Percentiles rank a stretch among this genome's conserved stretches.
Conservation (phyloP, 2,113 vertebrate species). For the Athene cunicularia region DNA sequence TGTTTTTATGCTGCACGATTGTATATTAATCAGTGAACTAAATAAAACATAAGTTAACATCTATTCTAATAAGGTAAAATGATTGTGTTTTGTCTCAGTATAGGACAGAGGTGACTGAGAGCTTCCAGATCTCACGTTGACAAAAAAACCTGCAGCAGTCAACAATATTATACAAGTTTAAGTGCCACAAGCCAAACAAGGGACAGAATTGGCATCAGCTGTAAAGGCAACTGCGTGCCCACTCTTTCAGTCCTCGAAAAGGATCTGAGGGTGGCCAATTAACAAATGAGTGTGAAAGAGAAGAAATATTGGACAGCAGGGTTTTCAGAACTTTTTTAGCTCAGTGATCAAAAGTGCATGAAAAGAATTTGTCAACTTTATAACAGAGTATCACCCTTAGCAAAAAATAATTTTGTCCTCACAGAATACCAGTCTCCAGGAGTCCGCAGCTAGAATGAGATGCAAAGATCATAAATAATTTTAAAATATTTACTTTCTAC, state of each 20-base stretch:
- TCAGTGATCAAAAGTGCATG: neutral
- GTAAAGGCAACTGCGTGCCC: neutral
- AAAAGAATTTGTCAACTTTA: neutral
- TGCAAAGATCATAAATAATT: neutral
- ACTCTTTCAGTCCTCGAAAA: neutral
- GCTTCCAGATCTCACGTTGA: neutral
- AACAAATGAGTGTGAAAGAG: slow-evolving; percentile 7
- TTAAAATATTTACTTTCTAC: neutral
- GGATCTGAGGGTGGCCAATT: slow-evolving; percentile 11
- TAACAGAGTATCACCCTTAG: neutral
- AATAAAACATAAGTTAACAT: neutral
- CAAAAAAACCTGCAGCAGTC: neutral
- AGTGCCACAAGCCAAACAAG: neutral
- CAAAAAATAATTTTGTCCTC: neutral
- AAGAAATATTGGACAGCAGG: neutral
- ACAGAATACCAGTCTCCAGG: neutral
- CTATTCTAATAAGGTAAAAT: neutral
- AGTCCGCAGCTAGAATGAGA: neutral
- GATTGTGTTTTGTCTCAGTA: neutral
- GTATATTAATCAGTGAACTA: neutral
- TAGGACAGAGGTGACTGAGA: neutral
- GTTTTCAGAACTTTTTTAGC: neutral
- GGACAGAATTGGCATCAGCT: neutral
- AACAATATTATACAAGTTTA: neutral
- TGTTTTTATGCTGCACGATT: neutral